Base-by-base conservation (phyloP, 2,113 vertebrate species). In the Uria aalge region DNA sequence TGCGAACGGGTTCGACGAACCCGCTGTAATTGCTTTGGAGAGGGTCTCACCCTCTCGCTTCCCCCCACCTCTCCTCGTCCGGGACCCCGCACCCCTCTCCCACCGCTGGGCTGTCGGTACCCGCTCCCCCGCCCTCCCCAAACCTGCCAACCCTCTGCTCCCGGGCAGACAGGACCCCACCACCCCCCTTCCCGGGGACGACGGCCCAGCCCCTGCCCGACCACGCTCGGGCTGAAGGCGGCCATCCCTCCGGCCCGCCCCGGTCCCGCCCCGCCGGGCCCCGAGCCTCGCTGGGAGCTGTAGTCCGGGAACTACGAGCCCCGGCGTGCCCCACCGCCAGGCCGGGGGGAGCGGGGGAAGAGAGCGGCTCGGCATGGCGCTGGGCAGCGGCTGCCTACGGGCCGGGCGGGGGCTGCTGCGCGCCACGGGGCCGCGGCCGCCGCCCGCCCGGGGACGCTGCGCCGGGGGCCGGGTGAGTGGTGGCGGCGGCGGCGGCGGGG, bases 21-120 rank as follows among this genome's bases (percentile, higher is more conserved):
- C 45, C 32, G 2, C 6, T 2, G 23, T 3, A 21, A 36, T 0
- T 6, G 13, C 15, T 56, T 1, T 2, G 41, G 1, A 52, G 14
- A 20, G 5, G 13, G 3, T 11, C 69, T 15, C 27, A 27, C 26
- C 41, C 43, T 26, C 20, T 27, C 2, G 5, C 40, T 78, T 78
- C 21, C 47, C 41, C 60, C 5, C 11, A 36, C 1, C 52, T 27
- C 41, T 20, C 47, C 20, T 11, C 11, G 2, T 15, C 3, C 2
- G 13, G 4, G 24, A 14, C 9, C 50, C 1, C 7, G 40, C 38
- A 7, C 11, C 2, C 30, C n/a, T 40, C 34, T 22, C 16, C 20
- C 34, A 3, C 0, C 5, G 53, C 72, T 4, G 7, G 26, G 50
- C 71, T 12, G n/a, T 5, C 8, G 0, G 16, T 0, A 8, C 21